Evolutionary conservation across 2,888 invertebrate species (phyloP).

Genomic region (Drosophila bunnanda): DNA sequence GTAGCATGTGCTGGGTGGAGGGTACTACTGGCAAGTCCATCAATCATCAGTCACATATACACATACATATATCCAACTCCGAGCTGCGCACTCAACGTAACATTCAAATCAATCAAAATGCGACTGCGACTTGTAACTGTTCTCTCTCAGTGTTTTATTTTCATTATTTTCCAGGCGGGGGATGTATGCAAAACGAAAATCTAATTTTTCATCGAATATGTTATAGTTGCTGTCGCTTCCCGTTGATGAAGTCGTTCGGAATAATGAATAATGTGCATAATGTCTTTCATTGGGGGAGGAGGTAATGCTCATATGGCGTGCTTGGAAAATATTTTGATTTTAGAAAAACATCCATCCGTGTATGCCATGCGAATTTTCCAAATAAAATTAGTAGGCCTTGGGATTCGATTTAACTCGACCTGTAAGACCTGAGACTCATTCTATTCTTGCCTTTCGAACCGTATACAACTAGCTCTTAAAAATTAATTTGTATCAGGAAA

Average conservation of each 20-base stretch:
- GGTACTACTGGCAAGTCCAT: conserved; percentile 64
- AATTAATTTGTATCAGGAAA: too few species aligned
- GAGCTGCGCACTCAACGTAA: conserved; percentile 76
- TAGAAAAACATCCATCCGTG: not conserved
- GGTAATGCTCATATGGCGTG: conserved; percentile 73
- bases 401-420: not conserved
- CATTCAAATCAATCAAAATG: conserved; percentile 82
- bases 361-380: not conserved
- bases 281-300: too few species aligned
- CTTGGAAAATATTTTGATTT: conserved; percentile 3
- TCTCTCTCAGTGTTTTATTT: conserved; percentile 7
- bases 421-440: not conserved
- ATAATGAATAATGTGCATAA: conserved; percentile 54
- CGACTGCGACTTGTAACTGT: conserved; percentile 59
- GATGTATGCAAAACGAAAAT: conserved; percentile 66
- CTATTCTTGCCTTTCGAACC: not conserved
- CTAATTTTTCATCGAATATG: conserved; percentile 69
- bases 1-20: conserved; percentile 34
- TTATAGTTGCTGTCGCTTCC: conserved; percentile 25
- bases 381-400: conserved; percentile 13
- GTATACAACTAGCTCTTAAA: too few species aligned
- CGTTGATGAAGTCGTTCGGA: conserved; percentile 67
- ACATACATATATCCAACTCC: conserved; percentile 11
- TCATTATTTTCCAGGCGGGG: not conserved
- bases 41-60: conserved; percentile 76